Percentiles rank a stretch among this genome's conserved stretches.
phyloP scores from a whole-genome alignment of 1,140 invertebrate genomes.

The Nasonia giraulti region DNA sequence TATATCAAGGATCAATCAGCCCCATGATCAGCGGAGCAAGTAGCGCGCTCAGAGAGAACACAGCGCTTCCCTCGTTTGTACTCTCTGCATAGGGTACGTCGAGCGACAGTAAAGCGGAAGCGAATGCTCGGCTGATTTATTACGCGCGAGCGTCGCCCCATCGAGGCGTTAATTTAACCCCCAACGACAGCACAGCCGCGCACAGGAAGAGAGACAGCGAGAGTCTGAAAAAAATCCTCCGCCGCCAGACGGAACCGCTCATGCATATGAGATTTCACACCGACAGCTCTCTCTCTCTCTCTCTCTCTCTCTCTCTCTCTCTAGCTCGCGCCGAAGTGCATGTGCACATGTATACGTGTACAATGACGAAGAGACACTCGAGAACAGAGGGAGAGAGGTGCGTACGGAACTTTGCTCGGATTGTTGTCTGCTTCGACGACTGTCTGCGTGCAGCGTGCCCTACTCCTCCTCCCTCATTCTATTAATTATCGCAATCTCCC shows the following conservation, averaged over 20 bases:
- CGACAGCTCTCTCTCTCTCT: neutral
- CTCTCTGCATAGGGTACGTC: neutral
- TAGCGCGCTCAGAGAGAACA: neutral
- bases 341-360: no score
- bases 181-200: no score
- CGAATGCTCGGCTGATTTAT: constrained; percentile 26
- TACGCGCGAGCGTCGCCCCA: neutral
- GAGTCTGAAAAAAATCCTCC: neutral
- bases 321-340: no score
- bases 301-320: no score
- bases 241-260: neutral
- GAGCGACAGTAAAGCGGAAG: neutral
- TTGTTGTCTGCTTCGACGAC: neutral
- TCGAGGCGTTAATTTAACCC: constrained; percentile 32
- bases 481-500: constrained; percentile 50
- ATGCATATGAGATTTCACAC: neutral
- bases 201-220: neutral
- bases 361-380: neutral
- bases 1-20: constrained; percentile 36
- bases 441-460: neutral
- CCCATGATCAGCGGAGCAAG: neutral
- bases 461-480: constrained; percentile 16
- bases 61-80: neutral
- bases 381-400: neutral
- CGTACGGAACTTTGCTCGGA: neutral